A percentile compares a stretch with the other conserved stretches of the same genome.
Conservation (phyloP, 1,140 invertebrate species). For the Drosophila oshimai region DNA sequence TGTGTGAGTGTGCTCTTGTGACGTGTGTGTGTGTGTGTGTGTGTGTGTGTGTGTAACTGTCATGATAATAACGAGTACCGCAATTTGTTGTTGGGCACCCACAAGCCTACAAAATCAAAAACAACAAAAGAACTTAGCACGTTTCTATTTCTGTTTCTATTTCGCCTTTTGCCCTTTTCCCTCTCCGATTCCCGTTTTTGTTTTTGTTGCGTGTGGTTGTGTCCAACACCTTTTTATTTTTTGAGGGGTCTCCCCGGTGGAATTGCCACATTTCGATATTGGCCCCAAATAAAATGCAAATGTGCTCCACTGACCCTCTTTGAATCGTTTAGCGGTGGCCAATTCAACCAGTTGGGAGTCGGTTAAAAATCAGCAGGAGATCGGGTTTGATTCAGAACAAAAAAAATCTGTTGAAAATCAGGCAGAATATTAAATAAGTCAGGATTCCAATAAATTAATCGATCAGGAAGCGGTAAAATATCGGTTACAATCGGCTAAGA, state of each 20-base stretch:
- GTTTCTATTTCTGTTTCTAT: conserved; percentile 34
- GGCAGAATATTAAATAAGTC: too few relatives aligned
- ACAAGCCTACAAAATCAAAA: conserved; percentile 37
- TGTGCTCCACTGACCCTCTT: conserved; percentile 2
- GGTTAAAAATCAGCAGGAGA: background rate
- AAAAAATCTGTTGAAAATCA: too few relatives aligned
- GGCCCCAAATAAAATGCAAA: background rate
- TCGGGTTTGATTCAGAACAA: too few relatives aligned
- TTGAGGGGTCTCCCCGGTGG: background rate
- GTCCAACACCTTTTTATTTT: conserved; percentile 34
- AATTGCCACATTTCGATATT: conserved; percentile 18
- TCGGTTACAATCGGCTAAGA: too few relatives aligned
- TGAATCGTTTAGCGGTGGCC: background rate
- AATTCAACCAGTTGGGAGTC: background rate
- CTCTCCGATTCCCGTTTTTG: background rate
- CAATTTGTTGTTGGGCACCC: conserved; percentile 70
- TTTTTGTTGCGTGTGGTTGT: background rate
- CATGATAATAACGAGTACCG: conserved; percentile 69
- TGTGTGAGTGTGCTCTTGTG: conserved; percentile 3
- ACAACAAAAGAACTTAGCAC: conserved; percentile 59
- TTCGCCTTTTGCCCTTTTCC: background rate
- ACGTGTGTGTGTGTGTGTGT: conserved; percentile 5
- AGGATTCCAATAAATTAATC: too few relatives aligned
- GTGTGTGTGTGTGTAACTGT: conserved; percentile 16
- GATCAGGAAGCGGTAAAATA: too few relatives aligned